Conservation (phyloP, 2,113 vertebrate genomes). For the Sardina pilchardus region DNA sequence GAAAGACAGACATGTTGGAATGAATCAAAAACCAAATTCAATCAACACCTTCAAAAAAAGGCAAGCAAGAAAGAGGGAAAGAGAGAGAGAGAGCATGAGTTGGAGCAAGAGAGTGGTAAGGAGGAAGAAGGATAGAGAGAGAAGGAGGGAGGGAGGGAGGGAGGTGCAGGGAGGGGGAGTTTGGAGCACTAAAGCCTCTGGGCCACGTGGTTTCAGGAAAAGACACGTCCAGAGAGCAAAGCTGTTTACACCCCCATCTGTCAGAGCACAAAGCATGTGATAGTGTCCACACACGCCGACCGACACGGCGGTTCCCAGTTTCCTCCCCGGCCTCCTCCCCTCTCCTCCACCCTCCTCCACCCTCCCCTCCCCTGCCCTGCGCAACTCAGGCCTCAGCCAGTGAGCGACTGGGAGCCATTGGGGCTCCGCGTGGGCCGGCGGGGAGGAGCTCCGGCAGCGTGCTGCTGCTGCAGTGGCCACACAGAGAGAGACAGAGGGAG, state of each 20-base stretch:
- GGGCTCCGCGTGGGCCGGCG: not conserved
- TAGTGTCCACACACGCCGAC: constrained; percentile 28
- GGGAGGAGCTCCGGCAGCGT: not conserved
- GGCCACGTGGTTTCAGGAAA: constrained; percentile 43
- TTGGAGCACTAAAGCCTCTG: not conserved
- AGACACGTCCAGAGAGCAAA: constrained; percentile 49
- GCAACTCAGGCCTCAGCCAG: constrained; percentile 5
- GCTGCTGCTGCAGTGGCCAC: not conserved
- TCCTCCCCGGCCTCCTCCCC: constrained; percentile 25
- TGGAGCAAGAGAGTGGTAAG: too few relatives aligned
- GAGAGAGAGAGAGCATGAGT: too few relatives aligned
- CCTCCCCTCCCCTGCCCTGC: not conserved
- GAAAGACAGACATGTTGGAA: too few relatives aligned
- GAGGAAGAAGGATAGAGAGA: not conserved
- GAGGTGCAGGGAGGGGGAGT: not conserved
- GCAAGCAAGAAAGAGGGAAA: not conserved
- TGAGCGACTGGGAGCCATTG: not conserved
- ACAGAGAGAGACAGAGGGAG: not conserved
- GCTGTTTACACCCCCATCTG: constrained; percentile 51
- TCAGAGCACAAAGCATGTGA: constrained; percentile 40
- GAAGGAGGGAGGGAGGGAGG: constrained; percentile 12
- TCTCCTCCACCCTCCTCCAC: too few relatives aligned
- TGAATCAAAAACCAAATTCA: too few relatives aligned
- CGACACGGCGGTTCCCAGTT: constrained; percentile 20
- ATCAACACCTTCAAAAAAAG: not conserved